phyloP scores from a whole-genome alignment of 2,888 invertebrate genomes.

The Drosophila cognata region DNA sequence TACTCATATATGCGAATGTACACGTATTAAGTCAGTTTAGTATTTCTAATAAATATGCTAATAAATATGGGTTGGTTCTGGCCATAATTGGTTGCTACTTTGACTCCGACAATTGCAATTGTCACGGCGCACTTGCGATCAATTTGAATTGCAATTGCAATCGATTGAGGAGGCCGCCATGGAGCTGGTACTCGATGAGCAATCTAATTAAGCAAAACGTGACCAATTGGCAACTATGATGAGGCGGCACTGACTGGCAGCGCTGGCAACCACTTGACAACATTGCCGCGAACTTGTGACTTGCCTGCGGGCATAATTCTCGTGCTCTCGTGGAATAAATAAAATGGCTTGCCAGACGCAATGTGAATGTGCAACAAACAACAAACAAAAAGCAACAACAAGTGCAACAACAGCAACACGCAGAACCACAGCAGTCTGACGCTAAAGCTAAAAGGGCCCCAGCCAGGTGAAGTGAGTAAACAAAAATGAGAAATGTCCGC shows the following conservation, averaged over 20 bases:
- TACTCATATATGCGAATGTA: background rate
- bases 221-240: slow-evolving; percentile 40
- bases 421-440: slow-evolving; percentile 4
- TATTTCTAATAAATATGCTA: slow-evolving; percentile 4
- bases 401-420: slow-evolving; percentile 7
- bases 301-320: background rate
- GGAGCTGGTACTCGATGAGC: background rate
- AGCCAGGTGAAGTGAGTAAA: slow-evolving; percentile 67
- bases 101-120: slow-evolving; percentile 13
- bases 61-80: slow-evolving; percentile 1
- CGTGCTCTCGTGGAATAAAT: slow-evolving; percentile 47
- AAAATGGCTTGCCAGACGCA: slow-evolving; percentile 50
- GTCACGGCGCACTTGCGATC: slow-evolving; percentile 17
- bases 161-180: slow-evolving; percentile 52
- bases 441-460: slow-evolving; percentile 7
- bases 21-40: background rate
- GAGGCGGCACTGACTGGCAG: background rate
- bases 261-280: slow-evolving; percentile 48
- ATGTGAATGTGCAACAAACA: slow-evolving; percentile 48
- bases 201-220: slow-evolving; percentile 30
- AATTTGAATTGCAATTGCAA: slow-evolving; percentile 42
- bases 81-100: background rate
- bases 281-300: slow-evolving; percentile 1
- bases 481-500: slow-evolving; percentile 77
- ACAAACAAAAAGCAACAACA: slow-evolving; percentile 49